Conservation (phyloP, 2,888 invertebrate species). For the Lasioglossum zephyrum region DNA sequence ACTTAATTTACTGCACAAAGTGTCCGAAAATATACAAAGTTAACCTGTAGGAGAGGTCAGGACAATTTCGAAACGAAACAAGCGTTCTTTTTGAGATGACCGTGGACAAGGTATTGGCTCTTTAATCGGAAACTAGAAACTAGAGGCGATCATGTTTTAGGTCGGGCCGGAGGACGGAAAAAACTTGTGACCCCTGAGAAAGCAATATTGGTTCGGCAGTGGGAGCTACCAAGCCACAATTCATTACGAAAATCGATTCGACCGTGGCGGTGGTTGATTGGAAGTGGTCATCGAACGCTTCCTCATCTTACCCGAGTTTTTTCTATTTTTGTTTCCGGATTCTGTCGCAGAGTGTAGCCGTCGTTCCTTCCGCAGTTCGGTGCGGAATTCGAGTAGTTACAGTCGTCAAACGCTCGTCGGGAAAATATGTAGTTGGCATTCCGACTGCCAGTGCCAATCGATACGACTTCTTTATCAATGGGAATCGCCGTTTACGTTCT, state of each 20-base stretch:
- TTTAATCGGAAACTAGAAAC: constrained; percentile 64
- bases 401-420: neutral
- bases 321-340: constrained; percentile 39
- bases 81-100: constrained; percentile 20
- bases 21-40: neutral
- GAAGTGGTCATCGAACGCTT: constrained; percentile 70
- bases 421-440: constrained; percentile 15
- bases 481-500: neutral
- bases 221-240: constrained; percentile 78
- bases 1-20: neutral
- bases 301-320: constrained; percentile 50
- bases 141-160: constrained; percentile 66
- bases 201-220: constrained; percentile 79
- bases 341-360: constrained; percentile 46
- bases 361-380: constrained; percentile 54
- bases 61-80: constrained; percentile 16
- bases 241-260: constrained; percentile 82
- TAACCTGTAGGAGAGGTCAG: neutral
- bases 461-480: neutral
- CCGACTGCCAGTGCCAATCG: neutral
- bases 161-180: constrained; percentile 61
- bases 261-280: constrained; percentile 79
- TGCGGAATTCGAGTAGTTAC: constrained; percentile 63
- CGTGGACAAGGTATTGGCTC: constrained; percentile 53
- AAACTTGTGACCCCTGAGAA: constrained; percentile 79